Evolutionary conservation across 2,113 vertebrate genomes (phyloP).

Genomic region (Melanerpes formicivorus): DNA sequence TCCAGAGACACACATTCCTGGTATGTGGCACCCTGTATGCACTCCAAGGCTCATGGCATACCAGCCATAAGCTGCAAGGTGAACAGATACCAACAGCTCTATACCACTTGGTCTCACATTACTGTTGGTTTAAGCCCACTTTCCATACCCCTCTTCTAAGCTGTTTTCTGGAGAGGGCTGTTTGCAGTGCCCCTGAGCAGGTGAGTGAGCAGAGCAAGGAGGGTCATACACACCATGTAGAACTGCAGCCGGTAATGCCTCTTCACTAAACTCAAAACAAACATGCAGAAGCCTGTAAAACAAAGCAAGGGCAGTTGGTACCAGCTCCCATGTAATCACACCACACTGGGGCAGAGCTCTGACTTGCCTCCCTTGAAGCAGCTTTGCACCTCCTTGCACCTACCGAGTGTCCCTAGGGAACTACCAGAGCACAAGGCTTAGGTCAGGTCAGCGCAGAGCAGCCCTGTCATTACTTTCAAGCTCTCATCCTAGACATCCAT

Average conservation of each 20-base stretch:
- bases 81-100: neutral
- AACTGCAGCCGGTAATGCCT: conserved; percentile 99
- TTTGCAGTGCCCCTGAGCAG: neutral
- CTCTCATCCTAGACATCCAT: neutral
- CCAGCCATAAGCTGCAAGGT: neutral
- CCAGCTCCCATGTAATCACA: neutral
- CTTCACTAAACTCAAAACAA: conserved; percentile 99
- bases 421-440: neutral
- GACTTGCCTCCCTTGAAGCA: neutral
- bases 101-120: neutral
- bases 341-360: neutral
- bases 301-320: conserved; percentile 55
- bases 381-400: neutral
- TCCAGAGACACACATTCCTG: neutral
- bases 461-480: neutral
- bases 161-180: neutral
- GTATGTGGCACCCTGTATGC: neutral
- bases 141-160: neutral
- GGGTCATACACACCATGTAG: conserved; percentile 93
- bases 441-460: neutral
- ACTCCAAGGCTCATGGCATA: neutral
- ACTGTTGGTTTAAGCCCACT: neutral
- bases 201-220: conserved; percentile 18
- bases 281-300: conserved; percentile 99
- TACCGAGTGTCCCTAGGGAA: neutral